phyloP scores from a whole-genome alignment of 64 coral and sea anemone genomes.

The Stylophora pistillata region DNA sequence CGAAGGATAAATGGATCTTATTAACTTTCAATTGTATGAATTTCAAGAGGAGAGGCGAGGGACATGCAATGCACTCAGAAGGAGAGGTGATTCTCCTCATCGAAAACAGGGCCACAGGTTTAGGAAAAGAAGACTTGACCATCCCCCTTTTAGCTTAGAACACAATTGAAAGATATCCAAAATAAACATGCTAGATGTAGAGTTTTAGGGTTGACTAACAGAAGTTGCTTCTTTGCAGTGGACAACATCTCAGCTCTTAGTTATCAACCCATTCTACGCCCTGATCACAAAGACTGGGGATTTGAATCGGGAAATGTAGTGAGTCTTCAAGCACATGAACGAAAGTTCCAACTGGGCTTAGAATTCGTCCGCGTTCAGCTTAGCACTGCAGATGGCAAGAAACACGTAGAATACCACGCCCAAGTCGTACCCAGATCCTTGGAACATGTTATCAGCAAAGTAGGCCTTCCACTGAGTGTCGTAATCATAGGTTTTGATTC shows the following conservation, averaged over 20 bases:
- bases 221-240: not conserved
- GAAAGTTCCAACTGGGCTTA: conserved; percentile 9
- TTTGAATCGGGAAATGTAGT: not conserved
- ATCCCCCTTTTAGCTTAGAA: no score
- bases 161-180: no score
- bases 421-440: conserved; percentile 26
- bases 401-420: conserved; percentile 46
- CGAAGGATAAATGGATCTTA: no score
- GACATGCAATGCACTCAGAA: no score
- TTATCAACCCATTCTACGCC: conserved; percentile 49
- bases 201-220: not conserved
- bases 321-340: not conserved
- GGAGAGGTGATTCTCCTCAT: no score
- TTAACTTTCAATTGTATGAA: no score
- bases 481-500: conserved; percentile 86
- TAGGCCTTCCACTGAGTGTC: conserved; percentile 72
- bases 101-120: no score
- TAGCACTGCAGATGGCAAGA: conserved; percentile 14
- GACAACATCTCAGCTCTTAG: not conserved
- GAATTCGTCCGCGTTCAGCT: conserved; percentile 60
- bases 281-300: conserved; percentile 43
- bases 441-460: not conserved
- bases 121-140: no score
- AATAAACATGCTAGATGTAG: no score
- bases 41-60: no score